Conservation (phyloP, 2,888 invertebrate genomes). For the Tridacna crocea region DNA sequence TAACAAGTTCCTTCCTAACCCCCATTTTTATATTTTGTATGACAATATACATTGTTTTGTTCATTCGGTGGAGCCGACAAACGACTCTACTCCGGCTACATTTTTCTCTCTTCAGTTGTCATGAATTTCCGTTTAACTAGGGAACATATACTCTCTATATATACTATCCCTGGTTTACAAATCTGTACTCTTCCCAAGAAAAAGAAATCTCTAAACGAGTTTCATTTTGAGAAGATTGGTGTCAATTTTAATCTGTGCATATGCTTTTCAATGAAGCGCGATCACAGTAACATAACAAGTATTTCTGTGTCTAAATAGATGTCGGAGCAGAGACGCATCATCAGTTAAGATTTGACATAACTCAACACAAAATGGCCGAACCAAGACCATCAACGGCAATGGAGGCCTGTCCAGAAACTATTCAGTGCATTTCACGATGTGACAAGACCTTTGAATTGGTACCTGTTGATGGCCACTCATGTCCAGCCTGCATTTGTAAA, state of each 20-base stretch:
- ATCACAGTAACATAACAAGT: background rate
- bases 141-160: too few species aligned
- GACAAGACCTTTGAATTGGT: conserved; percentile 31
- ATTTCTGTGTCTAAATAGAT: background rate
- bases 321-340: background rate
- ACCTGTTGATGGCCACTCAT: conserved; percentile 14
- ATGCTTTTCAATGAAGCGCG: background rate
- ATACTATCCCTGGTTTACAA: too few species aligned
- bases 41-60: too few species aligned
- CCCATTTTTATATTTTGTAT: too few species aligned
- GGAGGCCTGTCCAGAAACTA: conserved; percentile 46
- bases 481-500: conserved; percentile 36
- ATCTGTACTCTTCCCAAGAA: too few species aligned
- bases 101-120: too few species aligned
- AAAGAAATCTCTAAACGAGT: too few species aligned
- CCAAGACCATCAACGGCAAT: conserved; percentile 11
- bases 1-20: too few species aligned
- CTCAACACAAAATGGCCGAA: background rate
- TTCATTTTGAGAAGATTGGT: too few species aligned
- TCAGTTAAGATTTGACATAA: background rate
- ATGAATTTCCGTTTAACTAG: too few species aligned
- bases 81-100: too few species aligned
- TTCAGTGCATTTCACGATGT: conserved; percentile 40
- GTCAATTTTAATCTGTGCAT: background rate
- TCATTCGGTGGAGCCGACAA: too few species aligned